A percentile compares a stretch with the other conserved stretches of the same genome.
phyloP scores from a whole-genome alignment of 2,113 vertebrate species.

The Elaphurus davidianus region DNA sequence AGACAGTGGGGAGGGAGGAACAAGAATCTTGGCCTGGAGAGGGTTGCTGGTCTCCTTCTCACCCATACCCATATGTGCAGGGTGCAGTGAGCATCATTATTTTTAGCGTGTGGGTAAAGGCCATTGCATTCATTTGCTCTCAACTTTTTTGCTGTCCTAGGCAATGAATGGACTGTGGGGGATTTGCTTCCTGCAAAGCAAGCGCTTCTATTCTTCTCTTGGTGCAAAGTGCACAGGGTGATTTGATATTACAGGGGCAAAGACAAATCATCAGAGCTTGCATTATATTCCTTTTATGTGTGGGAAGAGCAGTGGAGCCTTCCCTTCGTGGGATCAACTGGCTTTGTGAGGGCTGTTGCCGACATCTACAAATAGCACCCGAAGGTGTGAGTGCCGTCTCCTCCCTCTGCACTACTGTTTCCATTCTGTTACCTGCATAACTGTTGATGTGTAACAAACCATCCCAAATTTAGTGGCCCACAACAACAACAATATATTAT shows the following conservation, averaged over 20 bases:
- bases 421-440: neutral
- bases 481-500: neutral
- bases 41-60: neutral
- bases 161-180: neutral
- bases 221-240: neutral
- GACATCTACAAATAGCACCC: neutral
- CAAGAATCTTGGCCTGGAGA: neutral
- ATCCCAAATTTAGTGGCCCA: neutral
- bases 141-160: neutral
- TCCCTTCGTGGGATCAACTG: neutral
- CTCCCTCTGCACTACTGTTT: neutral
- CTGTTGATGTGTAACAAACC: neutral
- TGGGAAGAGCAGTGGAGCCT: neutral
- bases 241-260: neutral
- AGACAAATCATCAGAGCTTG: neutral
- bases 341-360: neutral
- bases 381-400: neutral
- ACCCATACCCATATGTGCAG: neutral
- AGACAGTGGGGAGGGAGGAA: neutral
- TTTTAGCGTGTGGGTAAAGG: neutral
- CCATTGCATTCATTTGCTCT: neutral
- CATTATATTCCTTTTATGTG: neutral
- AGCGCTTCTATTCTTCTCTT: neutral
- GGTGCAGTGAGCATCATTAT: neutral
- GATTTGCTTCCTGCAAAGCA: conserved; percentile 10